phyloP scores from a whole-genome alignment of 2,888 invertebrate genomes.

The Nowickia ferox region DNA sequence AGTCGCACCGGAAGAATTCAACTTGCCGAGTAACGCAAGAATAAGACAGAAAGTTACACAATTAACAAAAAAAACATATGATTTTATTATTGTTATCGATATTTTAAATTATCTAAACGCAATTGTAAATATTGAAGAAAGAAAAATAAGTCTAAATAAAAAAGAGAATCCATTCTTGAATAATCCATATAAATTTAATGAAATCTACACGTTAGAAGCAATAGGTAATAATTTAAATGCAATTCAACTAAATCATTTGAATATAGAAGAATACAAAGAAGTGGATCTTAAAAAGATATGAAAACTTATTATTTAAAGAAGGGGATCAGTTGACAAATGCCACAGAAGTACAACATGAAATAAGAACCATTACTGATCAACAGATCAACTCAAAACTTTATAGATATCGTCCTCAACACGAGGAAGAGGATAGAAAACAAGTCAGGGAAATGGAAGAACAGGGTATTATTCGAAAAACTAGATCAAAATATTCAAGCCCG shows the following conservation, averaged over 20 bases:
- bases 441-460: background rate
- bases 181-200: conserved; percentile 20
- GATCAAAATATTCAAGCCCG: conserved; percentile 17
- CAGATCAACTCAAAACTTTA: conserved; percentile 31
- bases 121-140: background rate
- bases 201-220: conserved; percentile 7
- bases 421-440: background rate
- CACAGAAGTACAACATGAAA: background rate
- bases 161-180: conserved; percentile 1
- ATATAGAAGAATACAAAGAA: background rate
- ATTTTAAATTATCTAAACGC: background rate
- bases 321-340: background rate
- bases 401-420: conserved; percentile 32
- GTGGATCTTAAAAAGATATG: background rate
- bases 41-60: background rate
- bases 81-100: background rate
- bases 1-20: conserved; percentile 5
- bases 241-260: conserved; percentile 6
- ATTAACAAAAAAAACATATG: background rate
- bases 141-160: conserved; percentile 21
- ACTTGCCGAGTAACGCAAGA: background rate
- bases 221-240: background rate
- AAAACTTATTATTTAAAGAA: background rate
- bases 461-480: conserved; percentile 13
- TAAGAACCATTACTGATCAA: background rate